These are phyloP conservation scores for Malurus cyaneus DNA, from an alignment of 2,113 vertebrate species.

Conservation along the genomic window DNA sequence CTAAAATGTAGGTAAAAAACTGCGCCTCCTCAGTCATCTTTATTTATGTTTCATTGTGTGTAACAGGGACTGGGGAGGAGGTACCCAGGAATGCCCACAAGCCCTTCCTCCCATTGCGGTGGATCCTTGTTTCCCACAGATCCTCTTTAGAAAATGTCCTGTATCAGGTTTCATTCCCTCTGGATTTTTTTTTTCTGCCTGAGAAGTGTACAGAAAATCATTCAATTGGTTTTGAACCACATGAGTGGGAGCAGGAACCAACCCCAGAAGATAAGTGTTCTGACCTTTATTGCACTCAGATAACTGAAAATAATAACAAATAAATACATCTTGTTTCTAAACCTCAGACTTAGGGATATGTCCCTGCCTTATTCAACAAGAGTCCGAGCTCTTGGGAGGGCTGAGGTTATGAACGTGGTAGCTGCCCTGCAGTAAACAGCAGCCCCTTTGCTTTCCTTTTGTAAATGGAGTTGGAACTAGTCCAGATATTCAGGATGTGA, in stretches of 20 bases:
- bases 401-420: neutral
- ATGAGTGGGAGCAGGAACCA: constrained; percentile 45
- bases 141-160: constrained; percentile 27
- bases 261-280: constrained; percentile 49
- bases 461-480: neutral
- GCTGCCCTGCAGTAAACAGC: neutral
- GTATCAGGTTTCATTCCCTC: constrained; percentile 28
- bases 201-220: constrained; percentile 41
- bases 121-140: constrained; percentile 46
- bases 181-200: constrained; percentile 36
- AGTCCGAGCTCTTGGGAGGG: neutral
- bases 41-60: constrained; percentile 17
- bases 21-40: neutral
- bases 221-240: constrained; percentile 57
- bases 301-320: constrained; percentile 60
- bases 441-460: neutral
- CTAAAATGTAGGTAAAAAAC: neutral
- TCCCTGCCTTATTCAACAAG: neutral
- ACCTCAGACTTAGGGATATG: neutral
- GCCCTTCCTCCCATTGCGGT: neutral
- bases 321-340: constrained; percentile 42
- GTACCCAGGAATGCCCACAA: neutral
- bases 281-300: constrained; percentile 27
- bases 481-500: neutral
- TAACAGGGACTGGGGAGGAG: constrained; percentile 8